Conservation (phyloP, 1,140 invertebrate species). For the Pseudomyrmex cubaensis region DNA sequence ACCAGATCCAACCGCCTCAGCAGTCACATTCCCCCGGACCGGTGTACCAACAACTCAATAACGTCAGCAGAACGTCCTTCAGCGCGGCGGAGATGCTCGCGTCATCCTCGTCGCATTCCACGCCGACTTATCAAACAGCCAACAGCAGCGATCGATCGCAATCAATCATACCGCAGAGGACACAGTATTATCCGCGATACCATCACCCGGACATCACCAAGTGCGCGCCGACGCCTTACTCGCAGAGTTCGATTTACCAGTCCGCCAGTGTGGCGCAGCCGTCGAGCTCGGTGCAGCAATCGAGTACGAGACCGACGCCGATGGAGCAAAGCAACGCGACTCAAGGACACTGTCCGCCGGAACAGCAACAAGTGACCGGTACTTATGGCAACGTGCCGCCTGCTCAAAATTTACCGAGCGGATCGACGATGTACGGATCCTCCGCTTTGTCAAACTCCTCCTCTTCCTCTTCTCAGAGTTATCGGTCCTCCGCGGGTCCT, state of each 20-base stretch:
- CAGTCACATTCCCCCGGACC: conserved; percentile 81
- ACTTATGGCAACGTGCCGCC: conserved; percentile 39
- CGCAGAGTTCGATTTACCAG: conserved; percentile 78
- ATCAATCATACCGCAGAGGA: conserved; percentile 76
- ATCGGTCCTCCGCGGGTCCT: conserved; percentile 43
- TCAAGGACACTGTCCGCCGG: conserved; percentile 61
- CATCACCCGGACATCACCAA: conserved; percentile 83
- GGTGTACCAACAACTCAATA: conserved; percentile 81
- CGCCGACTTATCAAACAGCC: conserved; percentile 72
- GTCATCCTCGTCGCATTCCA: conserved; percentile 64
- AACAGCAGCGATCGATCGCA: conserved; percentile 65
- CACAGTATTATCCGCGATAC: conserved; percentile 82
- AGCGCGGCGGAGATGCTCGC: conserved; percentile 75
- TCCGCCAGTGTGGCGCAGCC: conserved; percentile 67
- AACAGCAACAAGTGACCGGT: conserved; percentile 71
- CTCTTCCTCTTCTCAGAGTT: conserved; percentile 59
- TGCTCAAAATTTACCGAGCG: conserved; percentile 22
- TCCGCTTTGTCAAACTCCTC: conserved; percentile 15
- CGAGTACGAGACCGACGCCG: conserved; percentile 63
- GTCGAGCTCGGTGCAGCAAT: conserved; percentile 53
- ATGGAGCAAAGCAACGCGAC: conserved; percentile 67
- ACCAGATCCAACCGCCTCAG: conserved; percentile 76
- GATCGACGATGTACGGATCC: conserved; percentile 50
- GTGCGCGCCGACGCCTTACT: conserved; percentile 79
- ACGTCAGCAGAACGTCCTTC: conserved; percentile 74